Conservation (phyloP, 2,113 vertebrate genomes). For the Hippocampus zosterae region DNA sequence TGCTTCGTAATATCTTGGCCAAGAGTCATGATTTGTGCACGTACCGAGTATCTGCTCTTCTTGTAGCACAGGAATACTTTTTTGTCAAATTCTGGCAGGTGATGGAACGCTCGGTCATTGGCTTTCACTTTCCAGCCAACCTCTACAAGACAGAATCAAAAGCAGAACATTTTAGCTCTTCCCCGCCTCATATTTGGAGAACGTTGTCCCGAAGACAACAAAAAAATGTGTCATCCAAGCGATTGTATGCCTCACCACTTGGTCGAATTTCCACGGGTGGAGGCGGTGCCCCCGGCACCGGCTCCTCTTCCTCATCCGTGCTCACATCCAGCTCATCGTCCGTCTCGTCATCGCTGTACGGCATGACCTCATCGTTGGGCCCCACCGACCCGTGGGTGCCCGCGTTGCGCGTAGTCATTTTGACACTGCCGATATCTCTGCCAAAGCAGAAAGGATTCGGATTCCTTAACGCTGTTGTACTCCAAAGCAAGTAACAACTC, state of each 20-base stretch:
- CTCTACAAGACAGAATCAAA: slow-evolving; percentile 59
- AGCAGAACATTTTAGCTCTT: not conserved
- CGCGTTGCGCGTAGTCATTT: slow-evolving; percentile 57
- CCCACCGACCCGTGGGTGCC: slow-evolving; percentile 63
- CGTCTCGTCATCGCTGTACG: slow-evolving; percentile 92
- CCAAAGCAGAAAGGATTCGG: not conserved
- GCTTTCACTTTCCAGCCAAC: slow-evolving; percentile 88
- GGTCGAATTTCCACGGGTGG: slow-evolving; percentile 36
- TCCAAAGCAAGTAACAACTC: not conserved
- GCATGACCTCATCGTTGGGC: slow-evolving; percentile 88
- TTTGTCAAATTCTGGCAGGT: slow-evolving; percentile 83
- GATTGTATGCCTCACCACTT: slow-evolving; percentile 43
- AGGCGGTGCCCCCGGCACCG: slow-evolving; percentile 11
- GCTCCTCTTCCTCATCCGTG: slow-evolving; percentile 59
- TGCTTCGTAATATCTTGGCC: not conserved
- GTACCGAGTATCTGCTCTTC: slow-evolving; percentile 89
- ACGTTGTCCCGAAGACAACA: not conserved
- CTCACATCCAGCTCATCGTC: slow-evolving; percentile 78
- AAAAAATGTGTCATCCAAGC: too few relatives aligned
- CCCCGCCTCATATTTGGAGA: not conserved
- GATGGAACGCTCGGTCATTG: slow-evolving; percentile 80
- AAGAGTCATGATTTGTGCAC: slow-evolving; percentile 25
- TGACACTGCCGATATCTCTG: slow-evolving; percentile 20
- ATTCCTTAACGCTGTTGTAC: not conserved
- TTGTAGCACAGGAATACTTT: slow-evolving; percentile 82